Base-by-base conservation (phyloP, 2,888 invertebrate species). In the Eupithecia insigniata region DNA sequence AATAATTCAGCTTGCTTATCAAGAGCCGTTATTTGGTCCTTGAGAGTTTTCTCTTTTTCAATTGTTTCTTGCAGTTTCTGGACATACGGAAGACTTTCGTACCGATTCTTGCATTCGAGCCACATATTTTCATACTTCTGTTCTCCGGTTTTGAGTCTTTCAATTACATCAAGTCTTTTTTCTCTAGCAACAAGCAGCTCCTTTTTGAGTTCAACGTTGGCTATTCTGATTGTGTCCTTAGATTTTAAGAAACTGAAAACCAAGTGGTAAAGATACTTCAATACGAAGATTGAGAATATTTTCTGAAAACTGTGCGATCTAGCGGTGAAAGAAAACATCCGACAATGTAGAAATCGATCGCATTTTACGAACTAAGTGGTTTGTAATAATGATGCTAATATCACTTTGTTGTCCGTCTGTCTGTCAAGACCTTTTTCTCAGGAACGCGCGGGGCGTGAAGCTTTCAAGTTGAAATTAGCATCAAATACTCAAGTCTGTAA, bases 111-210 rank as follows among this genome's bases (percentile, higher is more conserved):
- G 69, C 86, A 82, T 69, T 83, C 78, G 43, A 83, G 30, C 93
- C 93, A 92, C 22, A 90, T 70, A 1, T 85, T 79, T 79, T 93
- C 90, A 77, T 92, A 91, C 79, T 88, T 91, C 64, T 85, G 87
- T 78, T 87, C 87, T 14, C 88, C 88, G 10, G 76, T 79, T 34
- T 81, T 78, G 5, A 88, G 81, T 60, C 87, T 85, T 71, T 89
- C 86, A 22, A 74, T 73, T 18, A 88, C 80, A 70, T 88, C 85
- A 6, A 46, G 51, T 69, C 86, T 89, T 8, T 79, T 84, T 69
- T 88, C 87, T 82, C 89, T 87, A 16, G 86, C 80, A 51, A 92
- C 55, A 18, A 91, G 77, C 62, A 81, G 81, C 66, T 91, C 89
- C 76, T 89, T 92, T 79, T 84, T 87, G 4, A 90, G 80, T 71